Evolutionary conservation across 2,113 vertebrate species (phyloP), one percentile per base, ranked within the genome.

Genomic region (Cathartes aura): DNA sequence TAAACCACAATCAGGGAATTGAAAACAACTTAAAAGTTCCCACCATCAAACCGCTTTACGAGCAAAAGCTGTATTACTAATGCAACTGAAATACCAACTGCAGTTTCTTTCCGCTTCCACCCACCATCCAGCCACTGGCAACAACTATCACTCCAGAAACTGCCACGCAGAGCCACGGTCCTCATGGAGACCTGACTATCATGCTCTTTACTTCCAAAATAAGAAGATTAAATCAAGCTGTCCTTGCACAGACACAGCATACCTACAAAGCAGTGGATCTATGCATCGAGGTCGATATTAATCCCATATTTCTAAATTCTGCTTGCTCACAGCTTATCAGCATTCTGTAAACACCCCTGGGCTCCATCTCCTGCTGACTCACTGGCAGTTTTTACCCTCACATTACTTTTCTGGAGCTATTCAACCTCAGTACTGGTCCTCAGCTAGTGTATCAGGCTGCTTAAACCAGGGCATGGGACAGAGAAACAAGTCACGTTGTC

Each of bases 401-500:
- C 6, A 2, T 4, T 9, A 0, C 7, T 82, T 9, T 45, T 27
- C n/a, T 50, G 58, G 29, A 75, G 66, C 34, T 59, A 2, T 5
- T n/a, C 27, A 34, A 68, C 53, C 88, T n/a, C 45, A 19, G 43
- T 4, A 7, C 71, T 36, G 30, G 32, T 48, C 24, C 24, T 48
- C 55, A 18, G 56, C 15, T 38, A 38, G 17, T 27, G 24, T 11
- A 13, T 7, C 18, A 27, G 60, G 63, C 62, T 72, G 47, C 68
- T 67, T 15, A 27, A 60, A 47, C 15, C 76, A 36, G 66, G 45
- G n/a, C 53, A 81, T 0, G 2, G 59, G 50, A 45, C 20, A 53
- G 11, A 38, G 60, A 36, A 36, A 79, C 55, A 9, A 40, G 14
- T 3, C 21, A 43, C 0, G 0, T 0, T 29, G 38, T 29, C 58